Evolutionary conservation across 2,797 vertebrate species (phyloP), one percentile per base, ranked within the genome.

Genomic region (Rousettus madagascariensis): DNA sequence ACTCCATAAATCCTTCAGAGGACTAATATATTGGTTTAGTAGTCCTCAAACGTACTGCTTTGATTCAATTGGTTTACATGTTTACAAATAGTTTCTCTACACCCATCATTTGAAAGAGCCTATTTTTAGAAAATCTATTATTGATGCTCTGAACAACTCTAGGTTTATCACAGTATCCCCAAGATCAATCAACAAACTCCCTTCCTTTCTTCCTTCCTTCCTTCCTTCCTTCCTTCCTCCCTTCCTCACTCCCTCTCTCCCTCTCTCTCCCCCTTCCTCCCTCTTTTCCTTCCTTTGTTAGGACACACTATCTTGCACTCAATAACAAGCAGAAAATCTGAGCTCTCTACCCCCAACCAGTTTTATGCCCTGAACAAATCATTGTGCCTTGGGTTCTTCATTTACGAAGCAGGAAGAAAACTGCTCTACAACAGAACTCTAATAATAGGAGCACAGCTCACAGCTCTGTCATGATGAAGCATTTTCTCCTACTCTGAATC

Each of bases 1-100:
- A 98, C 97, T 94, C 94, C 95, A 96, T 98, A 98, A 98, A 98
- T 96, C 96, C 97, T 96, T 96, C 97, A 86, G 96, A 98, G 98
- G 97, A 97, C 96, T 96, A 94, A 98, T 98, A 93, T 95, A 98
- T 97, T 97, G 97, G 97, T 98, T 98, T 97, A 97, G 91, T 94
- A 95, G 94, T 90, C 96, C 96, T 98, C 96, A 96, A 97, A 98
- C 98, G 97, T 80, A 93, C 93, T 96, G 95, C 94, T 97, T 95
- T 96, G 86, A 94, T 97, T 97, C 96, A 86, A 98, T 97, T 97
- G 97, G 96, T 98, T 97, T 97, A 95, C 96, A 89, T 95, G 94
- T 93, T 92, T 97, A 95, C 0, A 33, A 92, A 94, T 95, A 97
- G 94, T 97, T 97, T 97, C 96, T 96, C 86, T 96, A 87, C 36